Evolutionary conservation across 2,888 invertebrate species (phyloP).

Genomic region (Lasioglossum malachurum): DNA sequence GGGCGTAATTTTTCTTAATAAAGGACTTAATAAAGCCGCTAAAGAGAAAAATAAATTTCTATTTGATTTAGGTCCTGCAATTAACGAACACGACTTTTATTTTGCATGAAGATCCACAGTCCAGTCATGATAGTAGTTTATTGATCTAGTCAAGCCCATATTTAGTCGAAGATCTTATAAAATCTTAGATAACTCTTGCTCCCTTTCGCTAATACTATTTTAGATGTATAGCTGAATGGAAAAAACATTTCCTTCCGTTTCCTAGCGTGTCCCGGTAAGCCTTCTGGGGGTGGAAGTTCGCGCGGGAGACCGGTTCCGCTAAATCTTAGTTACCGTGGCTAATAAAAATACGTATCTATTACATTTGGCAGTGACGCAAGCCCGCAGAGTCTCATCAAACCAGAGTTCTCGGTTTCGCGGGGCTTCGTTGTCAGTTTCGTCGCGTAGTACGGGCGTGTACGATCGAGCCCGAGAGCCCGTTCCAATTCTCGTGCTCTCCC

Average conservation of each 20-base stretch:
- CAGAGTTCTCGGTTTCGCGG: background rate
- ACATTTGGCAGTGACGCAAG: conserved; percentile 2
- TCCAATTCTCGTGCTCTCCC: background rate
- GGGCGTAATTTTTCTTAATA: no score
- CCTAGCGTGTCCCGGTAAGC: background rate
- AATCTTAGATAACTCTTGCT: background rate
- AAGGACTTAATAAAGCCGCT: no score
- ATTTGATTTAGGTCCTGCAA: no score
- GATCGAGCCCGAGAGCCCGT: conserved; percentile 2
- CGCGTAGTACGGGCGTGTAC: background rate
- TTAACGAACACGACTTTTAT: no score
- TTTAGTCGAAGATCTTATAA: background rate
- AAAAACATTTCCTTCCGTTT: background rate
- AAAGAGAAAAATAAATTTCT: no score
- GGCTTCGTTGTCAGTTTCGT: conserved; percentile 3
- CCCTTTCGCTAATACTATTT: background rate
- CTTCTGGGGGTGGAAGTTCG: background rate
- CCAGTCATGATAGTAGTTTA: no score
- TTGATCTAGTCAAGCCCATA: no score
- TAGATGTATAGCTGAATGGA: background rate
- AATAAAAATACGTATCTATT: background rate
- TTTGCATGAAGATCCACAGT: no score
- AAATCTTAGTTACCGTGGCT: background rate
- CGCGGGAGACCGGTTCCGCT: background rate
- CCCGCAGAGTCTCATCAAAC: conserved; percentile 3